Evolutionary conservation across 2,797 vertebrate species (phyloP), one percentile per base, ranked within the genome.

Genomic region (Squalus acanthias): DNA sequence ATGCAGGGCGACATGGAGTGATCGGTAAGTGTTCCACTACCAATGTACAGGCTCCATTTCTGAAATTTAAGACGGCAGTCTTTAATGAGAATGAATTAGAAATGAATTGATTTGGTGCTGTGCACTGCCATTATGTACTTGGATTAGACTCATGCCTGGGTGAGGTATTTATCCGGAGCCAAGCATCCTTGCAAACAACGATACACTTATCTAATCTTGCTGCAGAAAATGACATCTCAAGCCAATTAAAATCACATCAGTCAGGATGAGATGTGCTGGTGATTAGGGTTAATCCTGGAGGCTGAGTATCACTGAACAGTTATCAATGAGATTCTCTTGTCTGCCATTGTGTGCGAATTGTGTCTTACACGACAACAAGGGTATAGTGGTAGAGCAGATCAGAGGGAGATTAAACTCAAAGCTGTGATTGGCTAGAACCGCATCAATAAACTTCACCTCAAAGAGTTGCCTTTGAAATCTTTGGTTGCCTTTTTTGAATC

Each of bases 181-280:
- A 46, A 65, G n/a, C 39, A 57, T 53, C 50, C 13, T 74, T 53
- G 70, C 69, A 70, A 74, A 95, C 50, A 72, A 1, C 8, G 33
- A 95, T 13, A 72, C 39, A 53, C 12, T 57, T 57, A 95, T 70
- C 22, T 74, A 72, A 95, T 33, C 94, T 57, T 57, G 24, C 13
- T 29, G 94, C 26, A 53, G 94, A 72, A 95, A 95, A 74, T 70
- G 63, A 93, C 26, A 95, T 53, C 50, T 53, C 46, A 17, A 72
- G 22, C 24, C 69, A 57, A 95, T 74, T 74, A 95, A 57, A 72
- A 74, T 57, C 94, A 57, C 69, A 95, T 95, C 69, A 74, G 69
- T 95, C 69, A 95, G 46, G 69, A 53, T 95, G 69, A 50, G 69
- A 95, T 74, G 22, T 53, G 10, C 46, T 17, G 15, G 94, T 91